Conservation (phyloP, 2,113 vertebrate genomes). For the Tor tambroides region DNA sequence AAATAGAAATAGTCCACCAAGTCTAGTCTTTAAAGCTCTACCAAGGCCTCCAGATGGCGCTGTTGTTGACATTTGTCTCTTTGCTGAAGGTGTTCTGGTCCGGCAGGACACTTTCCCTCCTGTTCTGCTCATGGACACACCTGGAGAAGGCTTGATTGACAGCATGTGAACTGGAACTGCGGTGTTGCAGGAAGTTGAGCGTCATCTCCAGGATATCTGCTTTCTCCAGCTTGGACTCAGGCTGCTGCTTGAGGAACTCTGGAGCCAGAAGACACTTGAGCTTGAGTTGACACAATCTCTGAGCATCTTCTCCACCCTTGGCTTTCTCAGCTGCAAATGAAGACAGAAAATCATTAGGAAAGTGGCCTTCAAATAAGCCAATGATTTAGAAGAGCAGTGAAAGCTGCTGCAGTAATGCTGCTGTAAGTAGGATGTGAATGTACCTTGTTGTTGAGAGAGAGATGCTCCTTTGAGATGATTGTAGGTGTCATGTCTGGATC, state of each 20-base stretch:
- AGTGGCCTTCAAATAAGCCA: neutral
- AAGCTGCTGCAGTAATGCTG: conserved; percentile 43
- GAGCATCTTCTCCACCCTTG: conserved; percentile 57
- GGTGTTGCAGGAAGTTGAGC: neutral
- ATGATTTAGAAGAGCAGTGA: neutral
- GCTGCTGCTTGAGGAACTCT: neutral
- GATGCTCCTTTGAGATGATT: neutral
- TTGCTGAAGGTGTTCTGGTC: conserved; percentile 48
- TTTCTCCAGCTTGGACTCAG: neutral
- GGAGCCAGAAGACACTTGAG: neutral
- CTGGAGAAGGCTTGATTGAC: conserved; percentile 45
- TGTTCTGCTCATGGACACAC: conserved; percentile 18
- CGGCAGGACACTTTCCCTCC: conserved; percentile 41
- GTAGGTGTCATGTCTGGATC: neutral
- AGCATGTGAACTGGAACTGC: neutral
- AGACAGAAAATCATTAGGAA: conserved; percentile 11
- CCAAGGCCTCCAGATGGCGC: conserved; percentile 63
- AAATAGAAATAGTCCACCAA: too few species aligned
- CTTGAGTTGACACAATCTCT: conserved; percentile 4
- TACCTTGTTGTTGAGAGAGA: conserved; percentile 43
- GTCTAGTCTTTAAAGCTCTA: neutral
- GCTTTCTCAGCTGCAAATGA: conserved; percentile 57
- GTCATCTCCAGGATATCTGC: neutral
- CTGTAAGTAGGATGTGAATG: conserved; percentile 30
- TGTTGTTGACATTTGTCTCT: conserved; percentile 58